These are phyloP conservation scores for Chymomyza amoena DNA, from an alignment of 2,888 invertebrate species.

Conservation along the genomic window DNA sequence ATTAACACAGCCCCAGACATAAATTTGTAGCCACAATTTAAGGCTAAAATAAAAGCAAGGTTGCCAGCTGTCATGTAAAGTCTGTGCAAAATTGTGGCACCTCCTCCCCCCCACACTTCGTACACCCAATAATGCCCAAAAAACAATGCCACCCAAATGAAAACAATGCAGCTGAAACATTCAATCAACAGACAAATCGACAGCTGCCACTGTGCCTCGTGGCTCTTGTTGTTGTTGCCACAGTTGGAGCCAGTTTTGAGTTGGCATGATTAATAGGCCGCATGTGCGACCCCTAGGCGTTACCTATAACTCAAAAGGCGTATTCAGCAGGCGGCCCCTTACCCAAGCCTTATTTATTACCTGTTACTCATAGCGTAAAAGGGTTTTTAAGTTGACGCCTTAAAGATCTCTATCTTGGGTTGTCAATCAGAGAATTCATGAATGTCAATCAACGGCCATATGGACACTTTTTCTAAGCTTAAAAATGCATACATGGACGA, in stretches of 20 bases:
- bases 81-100: conserved; percentile 13
- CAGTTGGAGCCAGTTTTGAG: conserved; percentile 1
- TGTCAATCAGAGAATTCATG: too few relatives aligned
- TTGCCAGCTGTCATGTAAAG: conserved; percentile 43
- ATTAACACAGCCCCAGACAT: conserved; percentile 50
- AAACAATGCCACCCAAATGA: conserved; percentile 29
- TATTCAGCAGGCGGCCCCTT: not conserved
- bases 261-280: conserved; percentile 37
- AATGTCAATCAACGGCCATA: too few relatives aligned
- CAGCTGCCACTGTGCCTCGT: conserved; percentile 10
- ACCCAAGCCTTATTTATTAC: conserved; percentile 12
- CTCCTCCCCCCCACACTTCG: conserved; percentile 9
- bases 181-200: conserved; percentile 23
- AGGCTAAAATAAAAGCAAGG: conserved; percentile 51
- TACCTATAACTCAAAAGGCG: conserved; percentile 29
- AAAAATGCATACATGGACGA: too few relatives aligned
- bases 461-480: too few relatives aligned
- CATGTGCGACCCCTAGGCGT: conserved; percentile 27
- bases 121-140: conserved; percentile 25
- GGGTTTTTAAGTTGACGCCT: too few relatives aligned
- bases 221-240: conserved; percentile 1
- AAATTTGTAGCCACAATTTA: conserved; percentile 38
- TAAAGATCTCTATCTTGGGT: too few relatives aligned
- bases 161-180: conserved; percentile 19
- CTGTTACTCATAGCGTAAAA: too few relatives aligned